These are phyloP conservation scores for Tetramorium alpestre DNA, from an alignment of 1,140 invertebrate genomes.

Conservation along the genomic window DNA sequence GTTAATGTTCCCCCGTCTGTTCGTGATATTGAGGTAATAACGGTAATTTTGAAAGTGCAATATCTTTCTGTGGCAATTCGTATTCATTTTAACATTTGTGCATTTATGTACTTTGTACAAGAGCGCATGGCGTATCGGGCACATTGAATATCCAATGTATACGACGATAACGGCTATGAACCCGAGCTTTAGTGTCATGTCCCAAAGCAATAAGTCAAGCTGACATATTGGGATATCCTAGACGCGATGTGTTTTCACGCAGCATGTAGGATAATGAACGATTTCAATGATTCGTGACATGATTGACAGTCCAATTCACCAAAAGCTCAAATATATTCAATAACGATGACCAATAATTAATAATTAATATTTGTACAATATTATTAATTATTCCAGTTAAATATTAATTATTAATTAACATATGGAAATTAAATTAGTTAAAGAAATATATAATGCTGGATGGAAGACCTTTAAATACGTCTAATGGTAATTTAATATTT, in stretches of 20 bases:
- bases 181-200: constrained; percentile 58
- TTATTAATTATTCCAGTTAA: constrained; percentile 29
- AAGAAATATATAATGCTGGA: not conserved
- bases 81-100: not conserved
- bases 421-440: constrained; percentile 2
- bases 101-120: not conserved
- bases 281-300: constrained; percentile 57
- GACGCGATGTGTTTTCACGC: constrained; percentile 54
- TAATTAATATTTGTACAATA: constrained; percentile 30
- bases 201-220: constrained; percentile 64
- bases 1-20: not conserved
- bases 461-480: not conserved
- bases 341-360: constrained; percentile 14
- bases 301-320: constrained; percentile 50
- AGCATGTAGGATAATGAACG: constrained; percentile 57
- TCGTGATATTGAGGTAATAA: not conserved
- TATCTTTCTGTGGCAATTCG: not conserved
- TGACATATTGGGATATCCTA: constrained; percentile 63
- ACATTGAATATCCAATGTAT: constrained; percentile 48
- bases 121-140: constrained; percentile 10
- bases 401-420: constrained; percentile 28
- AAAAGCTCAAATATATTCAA: constrained; percentile 12
- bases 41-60: not conserved
- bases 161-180: constrained; percentile 51
- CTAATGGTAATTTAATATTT: not conserved